Evolutionary conservation across 2,113 vertebrate genomes (phyloP), one percentile per base, ranked within the genome.

Genomic region (Chionis minor): DNA sequence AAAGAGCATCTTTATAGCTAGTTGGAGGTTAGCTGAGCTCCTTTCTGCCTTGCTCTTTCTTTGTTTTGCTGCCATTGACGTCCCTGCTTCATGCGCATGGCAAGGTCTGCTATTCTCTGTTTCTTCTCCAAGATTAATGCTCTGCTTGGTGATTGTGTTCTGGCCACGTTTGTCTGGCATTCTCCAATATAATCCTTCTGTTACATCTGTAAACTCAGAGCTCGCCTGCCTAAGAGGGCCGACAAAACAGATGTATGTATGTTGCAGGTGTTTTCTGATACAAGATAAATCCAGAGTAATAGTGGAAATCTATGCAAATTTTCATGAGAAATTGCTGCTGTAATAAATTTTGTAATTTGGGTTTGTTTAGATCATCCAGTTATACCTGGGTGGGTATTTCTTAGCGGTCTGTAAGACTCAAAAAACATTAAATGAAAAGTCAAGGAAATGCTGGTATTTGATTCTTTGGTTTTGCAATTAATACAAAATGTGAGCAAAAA

Each of bases 1-100:
- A 40, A 79, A 81, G 62, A 32, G 12, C 20, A 49, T 67, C 47
- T 91, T 84, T 56, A 28, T 61, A 81, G n/a, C 12, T 67, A 38
- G 40, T 27, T 47, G 49, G 12, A 77, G 10, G 40, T 65, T 66
- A 59, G 26, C 69, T 23, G 45, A 66, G 23, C 45, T 73, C 44
- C 71, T 65, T 61, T 63, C 58, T 61, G 1, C 35, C 15, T 65
- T 40, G 28, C 21, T 79, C n/a, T 78, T 73, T 51, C 49, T 51
- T 22, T 69, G 21, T 44, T 72, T 81, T 55, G 45, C 28, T 62
- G 47, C 14, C 5, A 5, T 21, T n/a, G 26, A 17, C 45, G 86
- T 88, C 35, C 30, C 49, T 6, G 5, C 32, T 56, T 62, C 32
- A 30, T 19, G 16, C 0, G 4, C 52, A 22, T 0, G 2, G 27